Base-by-base conservation (phyloP, 2,113 vertebrate genomes). In the Xiphophorus maculatus region DNA sequence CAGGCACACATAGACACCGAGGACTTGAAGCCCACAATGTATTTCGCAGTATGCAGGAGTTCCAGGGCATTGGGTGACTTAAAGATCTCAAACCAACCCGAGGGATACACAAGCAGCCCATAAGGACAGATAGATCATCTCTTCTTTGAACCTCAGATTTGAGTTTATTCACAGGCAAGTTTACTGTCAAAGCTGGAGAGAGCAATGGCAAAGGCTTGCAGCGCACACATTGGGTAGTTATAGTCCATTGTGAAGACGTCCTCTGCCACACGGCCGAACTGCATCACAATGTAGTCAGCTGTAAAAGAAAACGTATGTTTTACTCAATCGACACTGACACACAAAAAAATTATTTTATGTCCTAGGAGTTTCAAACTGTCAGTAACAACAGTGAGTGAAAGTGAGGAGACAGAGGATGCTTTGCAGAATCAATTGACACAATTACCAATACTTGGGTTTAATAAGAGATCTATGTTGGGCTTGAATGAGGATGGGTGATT, bases 271-370 rank as follows among this genome's bases (percentile, higher is more conserved):
- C 98, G 97, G 65, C 98, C 98, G 85, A 99, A 99, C 95, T 99
- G 97, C 98, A 99, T 99, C 94, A 99, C 98, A 14, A 99, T 99
- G 80, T 99, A 99, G 92, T 99, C 98, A 75, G 97, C 98, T 99
- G 92, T n/a, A 70, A 67, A 81, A 80, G 6, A 42, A 25, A 66
- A 35, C 19, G 10, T 9, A 15, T 8, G 15, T 63, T 65, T 65
- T n/a, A 22, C 63, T 17, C 17, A 25, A 58, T 58, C 2, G 0
- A n/a, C 51, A 58, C 51, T 3, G 25, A 25, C 22, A n/a, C 0
- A n/a, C 17, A 58, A 25, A 58, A 58, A 58, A 10, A 2, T 3
- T 0, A 25, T 17, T 54, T 7, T 19, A 51, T n/a, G 22, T n/a
- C 25, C 3, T 9, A 25, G 19, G 19, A 25, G 22, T 10, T 54